phyloP scores from a whole-genome alignment of 1,140 invertebrate species.

The Globodera rostochiensis region DNA sequence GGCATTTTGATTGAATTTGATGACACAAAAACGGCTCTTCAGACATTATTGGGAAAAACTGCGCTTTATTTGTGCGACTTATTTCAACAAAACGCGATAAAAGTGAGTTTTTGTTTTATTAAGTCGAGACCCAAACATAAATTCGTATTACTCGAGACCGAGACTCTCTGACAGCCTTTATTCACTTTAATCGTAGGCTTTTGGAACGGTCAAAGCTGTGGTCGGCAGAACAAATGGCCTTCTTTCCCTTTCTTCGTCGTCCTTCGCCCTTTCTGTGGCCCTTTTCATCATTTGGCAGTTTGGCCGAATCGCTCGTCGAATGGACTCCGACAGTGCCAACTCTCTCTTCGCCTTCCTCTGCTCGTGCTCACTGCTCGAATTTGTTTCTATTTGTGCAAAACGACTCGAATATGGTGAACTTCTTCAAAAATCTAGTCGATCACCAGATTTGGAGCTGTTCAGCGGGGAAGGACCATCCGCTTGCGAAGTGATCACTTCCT shows the following conservation, averaged over 20 bases:
- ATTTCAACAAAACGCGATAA: not conserved
- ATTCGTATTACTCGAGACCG: no score
- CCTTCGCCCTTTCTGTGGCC: not conserved
- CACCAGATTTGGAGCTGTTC: not conserved
- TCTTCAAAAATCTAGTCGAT: not conserved
- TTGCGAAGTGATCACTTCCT: slow-evolving; percentile 7
- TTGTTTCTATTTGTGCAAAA: not conserved
- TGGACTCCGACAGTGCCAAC: not conserved
- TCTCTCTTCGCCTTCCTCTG: not conserved
- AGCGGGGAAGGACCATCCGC: not conserved
- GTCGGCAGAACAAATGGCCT: not conserved
- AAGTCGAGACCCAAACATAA: no score
- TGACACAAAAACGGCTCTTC: not conserved
- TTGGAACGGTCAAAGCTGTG: not conserved
- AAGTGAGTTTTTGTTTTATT: not conserved
- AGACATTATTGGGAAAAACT: not conserved
- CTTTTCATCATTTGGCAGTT: not conserved
- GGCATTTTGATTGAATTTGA: not conserved
- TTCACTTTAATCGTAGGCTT: no score
- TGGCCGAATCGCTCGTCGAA: not conserved
- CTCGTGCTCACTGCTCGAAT: slow-evolving; percentile 12
- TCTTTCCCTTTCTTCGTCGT: not conserved
- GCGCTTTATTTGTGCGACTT: slow-evolving; percentile 7
- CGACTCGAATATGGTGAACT: not conserved
- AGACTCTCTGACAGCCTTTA: no score